Evolutionary conservation across 2,113 vertebrate genomes (phyloP).

Genomic region (Microtus ochrogaster): DNA sequence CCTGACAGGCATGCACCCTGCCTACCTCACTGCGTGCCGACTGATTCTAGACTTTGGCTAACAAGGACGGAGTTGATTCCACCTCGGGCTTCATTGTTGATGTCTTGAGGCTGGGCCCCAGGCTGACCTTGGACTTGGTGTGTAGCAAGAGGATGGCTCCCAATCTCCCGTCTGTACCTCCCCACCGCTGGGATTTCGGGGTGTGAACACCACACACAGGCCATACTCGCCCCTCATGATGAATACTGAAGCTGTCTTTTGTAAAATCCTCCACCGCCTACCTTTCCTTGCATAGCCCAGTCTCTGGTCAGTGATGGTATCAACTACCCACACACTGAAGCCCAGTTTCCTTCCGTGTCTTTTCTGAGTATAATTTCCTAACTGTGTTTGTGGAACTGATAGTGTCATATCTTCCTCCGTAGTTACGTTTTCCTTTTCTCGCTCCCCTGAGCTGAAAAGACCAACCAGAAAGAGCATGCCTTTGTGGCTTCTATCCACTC

Average conservation of each 20-base stretch:
- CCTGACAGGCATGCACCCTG: no score
- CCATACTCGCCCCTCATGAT: not conserved
- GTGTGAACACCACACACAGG: not conserved
- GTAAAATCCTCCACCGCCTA: fast-evolving
- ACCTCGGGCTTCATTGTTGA: not conserved
- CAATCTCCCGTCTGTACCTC: not conserved
- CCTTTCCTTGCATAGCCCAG: fast-evolving
- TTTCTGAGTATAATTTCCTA: not conserved
- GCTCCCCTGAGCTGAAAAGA: not conserved
- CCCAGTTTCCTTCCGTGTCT: not conserved
- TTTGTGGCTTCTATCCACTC: not conserved
- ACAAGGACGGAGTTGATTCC: not conserved
- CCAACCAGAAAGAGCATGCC: not conserved
- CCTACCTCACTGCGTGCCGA: not conserved
- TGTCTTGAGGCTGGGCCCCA: not conserved
- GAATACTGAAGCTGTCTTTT: fast-evolving
- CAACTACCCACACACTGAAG: not conserved
- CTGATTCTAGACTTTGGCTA: not conserved
- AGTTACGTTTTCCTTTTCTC: no score
- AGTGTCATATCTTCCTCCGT: no score
- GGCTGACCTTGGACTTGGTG: not conserved
- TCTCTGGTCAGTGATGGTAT: no score
- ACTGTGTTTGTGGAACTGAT: not conserved
- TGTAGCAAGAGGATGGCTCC: not conserved
- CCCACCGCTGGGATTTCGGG: not conserved